These are phyloP conservation scores for Sphecodes monilicornis DNA, from an alignment of 2,888 invertebrate genomes.

Conservation along the genomic window DNA sequence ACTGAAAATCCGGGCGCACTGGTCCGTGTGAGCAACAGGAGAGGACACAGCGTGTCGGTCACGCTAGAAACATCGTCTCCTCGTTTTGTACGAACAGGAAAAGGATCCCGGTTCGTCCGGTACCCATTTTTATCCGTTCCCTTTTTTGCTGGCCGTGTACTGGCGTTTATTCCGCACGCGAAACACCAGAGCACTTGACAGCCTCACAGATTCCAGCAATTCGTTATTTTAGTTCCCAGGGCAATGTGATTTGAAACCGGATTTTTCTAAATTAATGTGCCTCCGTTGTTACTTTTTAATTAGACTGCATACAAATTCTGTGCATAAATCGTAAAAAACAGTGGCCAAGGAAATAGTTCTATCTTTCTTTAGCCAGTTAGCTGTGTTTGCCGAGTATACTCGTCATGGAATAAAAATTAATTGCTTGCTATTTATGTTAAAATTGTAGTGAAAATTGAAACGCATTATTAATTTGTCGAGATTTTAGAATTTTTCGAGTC, in stretches of 20 bases:
- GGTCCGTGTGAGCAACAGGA: conserved; percentile 48
- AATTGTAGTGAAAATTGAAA: no score
- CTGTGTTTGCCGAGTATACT: no score
- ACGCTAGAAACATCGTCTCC: conserved; percentile 57
- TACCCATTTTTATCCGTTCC: background rate
- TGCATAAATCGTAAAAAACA: no score
- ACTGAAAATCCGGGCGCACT: conserved; percentile 47
- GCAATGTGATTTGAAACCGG: background rate
- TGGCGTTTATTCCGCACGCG: background rate
- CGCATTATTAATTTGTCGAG: no score
- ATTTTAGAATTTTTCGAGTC: no score
- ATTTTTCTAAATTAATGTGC: background rate
- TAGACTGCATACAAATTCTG: no score
- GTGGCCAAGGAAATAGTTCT: no score
- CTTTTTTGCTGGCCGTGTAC: no score
- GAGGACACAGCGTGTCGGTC: conserved; percentile 39
- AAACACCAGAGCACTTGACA: background rate
- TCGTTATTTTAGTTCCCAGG: no score
- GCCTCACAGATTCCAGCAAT: background rate
- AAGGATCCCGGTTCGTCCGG: background rate
- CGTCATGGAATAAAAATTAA: no score
- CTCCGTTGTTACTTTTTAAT: background rate
- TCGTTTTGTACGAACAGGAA: conserved; percentile 44
- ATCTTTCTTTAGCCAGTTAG: no score
- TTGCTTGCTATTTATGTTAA: no score